Base-by-base conservation (phyloP, 2,797 vertebrate species). In the Poeciliopsis gracilis region DNA sequence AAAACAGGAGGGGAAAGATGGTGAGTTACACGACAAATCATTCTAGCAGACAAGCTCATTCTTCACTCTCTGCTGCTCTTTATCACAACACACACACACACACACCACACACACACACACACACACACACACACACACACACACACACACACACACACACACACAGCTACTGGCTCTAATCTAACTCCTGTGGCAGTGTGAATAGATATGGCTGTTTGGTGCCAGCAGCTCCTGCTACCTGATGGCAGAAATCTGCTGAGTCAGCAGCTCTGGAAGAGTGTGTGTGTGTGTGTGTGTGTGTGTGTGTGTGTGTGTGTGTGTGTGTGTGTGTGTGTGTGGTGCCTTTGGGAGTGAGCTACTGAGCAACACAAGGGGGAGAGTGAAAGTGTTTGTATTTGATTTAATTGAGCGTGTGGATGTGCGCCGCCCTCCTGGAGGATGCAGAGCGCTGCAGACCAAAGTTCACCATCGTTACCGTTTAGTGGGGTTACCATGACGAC, bases 201-300 rank as follows among this genome's bases (percentile, higher is more conserved):
- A 93, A 93, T 92, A 94, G 91, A 94, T 93, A 92, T 86, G 88
- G 92, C 87, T 89, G 82, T 90, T 93, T 90, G 90, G 87, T 86
- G 90, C 90, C 90, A 90, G 86, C 84, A 91, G 87, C 90, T 91
- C 82, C 81, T 25, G 69, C 85, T 88, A 91, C 89, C 90, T 90
- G 88, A 93, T 92, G 88, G 87, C 85, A 81, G 82, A 76, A 93
- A 87, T 91, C 78, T 90, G 94, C 93, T 89, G 92, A 93, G 87
- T 94, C 94, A 93, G 93, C 75, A 83, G 25, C 47, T 18, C 47
- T 49, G 47, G 16, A 49, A 49, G 5, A 76, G 69, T 0, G 45
- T 4, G 45, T 4, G 45, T 15, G 45, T 5, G 69, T 69, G 79
- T 36, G 73, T 72, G 18, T 75, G 47, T 77, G 76, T 72, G 45